Evolutionary conservation across 2,113 vertebrate species (phyloP).

Genomic region (Acanthisitta chloris): DNA sequence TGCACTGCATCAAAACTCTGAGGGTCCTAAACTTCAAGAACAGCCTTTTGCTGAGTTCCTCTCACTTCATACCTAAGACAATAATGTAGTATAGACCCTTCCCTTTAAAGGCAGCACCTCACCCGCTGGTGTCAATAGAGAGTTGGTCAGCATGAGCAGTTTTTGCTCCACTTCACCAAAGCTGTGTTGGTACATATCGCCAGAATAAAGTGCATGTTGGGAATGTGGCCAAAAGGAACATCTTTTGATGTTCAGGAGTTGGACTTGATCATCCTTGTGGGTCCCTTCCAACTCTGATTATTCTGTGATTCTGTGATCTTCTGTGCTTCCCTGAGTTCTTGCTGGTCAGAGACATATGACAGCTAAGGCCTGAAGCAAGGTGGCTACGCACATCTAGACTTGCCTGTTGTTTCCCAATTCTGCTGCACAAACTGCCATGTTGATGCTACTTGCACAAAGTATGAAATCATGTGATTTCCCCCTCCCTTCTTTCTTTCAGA

Average conservation of each 20-base stretch:
- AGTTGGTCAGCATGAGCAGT: neutral
- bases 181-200: rapidly evolving
- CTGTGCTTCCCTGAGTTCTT: neutral
- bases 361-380: neutral
- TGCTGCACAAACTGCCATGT: neutral
- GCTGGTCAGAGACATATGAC: rapidly evolving
- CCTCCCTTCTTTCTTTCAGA: neutral
- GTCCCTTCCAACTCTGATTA: too few relatives aligned
- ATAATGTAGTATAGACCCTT: rapidly evolving
- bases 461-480: neutral
- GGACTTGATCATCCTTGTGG: too few relatives aligned
- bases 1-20: neutral
- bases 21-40: neutral
- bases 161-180: neutral
- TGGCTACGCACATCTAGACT: neutral
- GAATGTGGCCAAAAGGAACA: neutral
- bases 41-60: neutral
- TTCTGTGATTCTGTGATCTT: too few relatives aligned
- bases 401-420: neutral
- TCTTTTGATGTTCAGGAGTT: too few relatives aligned
- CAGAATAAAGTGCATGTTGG: neutral
- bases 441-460: neutral
- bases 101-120: neutral
- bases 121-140: neutral
- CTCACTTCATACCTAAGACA: neutral